Evolutionary conservation across 2,113 vertebrate genomes (phyloP).

Genomic region (Pteropus alecto): DNA sequence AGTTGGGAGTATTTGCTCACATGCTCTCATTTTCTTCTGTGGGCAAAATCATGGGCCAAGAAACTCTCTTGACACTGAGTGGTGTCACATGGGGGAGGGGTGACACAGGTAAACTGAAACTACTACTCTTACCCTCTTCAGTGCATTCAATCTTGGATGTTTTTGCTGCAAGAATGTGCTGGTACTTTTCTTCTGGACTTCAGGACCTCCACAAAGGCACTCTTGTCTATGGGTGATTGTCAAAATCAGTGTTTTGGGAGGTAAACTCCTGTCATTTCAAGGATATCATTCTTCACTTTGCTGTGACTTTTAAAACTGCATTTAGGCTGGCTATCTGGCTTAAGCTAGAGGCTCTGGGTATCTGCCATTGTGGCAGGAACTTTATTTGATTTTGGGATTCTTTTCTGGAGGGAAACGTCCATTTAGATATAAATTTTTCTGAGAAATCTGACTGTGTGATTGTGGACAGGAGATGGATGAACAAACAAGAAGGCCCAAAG

Average conservation of each 20-base stretch:
- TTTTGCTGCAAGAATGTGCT: not conserved
- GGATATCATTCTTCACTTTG: not conserved
- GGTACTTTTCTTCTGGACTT: not conserved
- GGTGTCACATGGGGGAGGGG: not conserved
- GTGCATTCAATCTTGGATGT: not conserved
- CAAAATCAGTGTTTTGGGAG: not conserved
- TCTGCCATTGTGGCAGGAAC: not conserved
- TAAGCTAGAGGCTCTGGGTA: not conserved
- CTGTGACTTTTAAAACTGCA: not conserved
- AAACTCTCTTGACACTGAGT: not conserved
- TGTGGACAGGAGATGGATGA: not conserved
- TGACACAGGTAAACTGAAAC: not conserved
- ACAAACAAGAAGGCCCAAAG: not conserved
- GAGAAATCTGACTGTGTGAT: not conserved
- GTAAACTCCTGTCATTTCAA: not conserved
- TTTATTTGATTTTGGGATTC: not conserved
- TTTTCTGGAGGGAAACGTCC: not conserved
- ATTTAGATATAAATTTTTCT: not conserved
- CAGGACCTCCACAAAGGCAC: not conserved
- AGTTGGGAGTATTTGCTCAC: not conserved
- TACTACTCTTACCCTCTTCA: not conserved
- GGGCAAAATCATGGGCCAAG: not conserved
- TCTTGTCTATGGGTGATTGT: not conserved
- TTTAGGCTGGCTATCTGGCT: not conserved
- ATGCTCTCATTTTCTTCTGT: not conserved